Base-by-base conservation (phyloP, 2,797 vertebrate species). In the Lindbergichthys nudifrons region DNA sequence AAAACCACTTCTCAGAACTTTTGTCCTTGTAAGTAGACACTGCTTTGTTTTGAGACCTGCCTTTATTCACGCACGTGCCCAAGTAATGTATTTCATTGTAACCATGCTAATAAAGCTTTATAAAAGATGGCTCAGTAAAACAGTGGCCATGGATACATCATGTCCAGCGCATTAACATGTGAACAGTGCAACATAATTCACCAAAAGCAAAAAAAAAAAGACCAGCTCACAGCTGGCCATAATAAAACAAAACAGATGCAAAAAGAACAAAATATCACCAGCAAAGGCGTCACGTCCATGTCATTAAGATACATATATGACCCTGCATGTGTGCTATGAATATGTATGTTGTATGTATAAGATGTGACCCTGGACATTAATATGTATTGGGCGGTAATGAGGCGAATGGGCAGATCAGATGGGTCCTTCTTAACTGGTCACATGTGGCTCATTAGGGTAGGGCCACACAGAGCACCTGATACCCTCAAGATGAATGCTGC, bases 351-450 rank as follows among this genome's bases (percentile, higher is more conserved):
- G 88, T 90, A 93, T 92, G 91, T 93, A 93, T 92, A 92, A 91
- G 84, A 91, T 75, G 86, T 91, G 91, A 93, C 87, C 89, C 89
- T 91, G 90, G 87, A 79, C 92, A 93, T 93, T 93, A 93, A 93
- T 93, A 93, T 93, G 92, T 93, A 93, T 93, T 93, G 92, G 82
- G 85, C 57, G 82, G 92, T 93, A 93, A 93, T 93, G 92, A 93
- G 89, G 91, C 87, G 82, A 92, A 85, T 83, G 89, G 90, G 81
- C 75, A 85, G 80, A 91, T 93, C 92, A 93, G 92, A 93, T 93
- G 92, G 92, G 90, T 86, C 91, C 89, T 86, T 88, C 87, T 88
- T 92, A 93, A 93, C 89, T 90, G 89, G 92, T 92, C 92, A 89
- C 92, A 93, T 93, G 92, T 93, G 92, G 92, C 92, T 93, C 90